Evolutionary conservation across 2,888 invertebrate species (phyloP).

Genomic region (Cheiracanthium punctorium): DNA sequence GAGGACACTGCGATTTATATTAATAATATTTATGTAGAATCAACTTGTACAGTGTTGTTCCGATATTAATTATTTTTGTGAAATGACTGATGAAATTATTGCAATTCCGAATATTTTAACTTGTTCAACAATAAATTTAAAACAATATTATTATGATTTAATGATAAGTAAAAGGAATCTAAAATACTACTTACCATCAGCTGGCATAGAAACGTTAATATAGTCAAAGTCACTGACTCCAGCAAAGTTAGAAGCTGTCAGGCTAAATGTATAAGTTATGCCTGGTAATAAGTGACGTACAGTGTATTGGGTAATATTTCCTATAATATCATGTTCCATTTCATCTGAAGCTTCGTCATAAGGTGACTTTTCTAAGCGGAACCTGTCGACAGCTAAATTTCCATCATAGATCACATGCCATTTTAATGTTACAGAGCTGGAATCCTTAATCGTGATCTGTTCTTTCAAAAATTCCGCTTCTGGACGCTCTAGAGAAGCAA

Average conservation of each 20-base stretch:
- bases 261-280: constrained; percentile 70
- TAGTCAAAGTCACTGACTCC: constrained; percentile 70
- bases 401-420: constrained; percentile 71
- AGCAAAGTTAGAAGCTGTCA: constrained; percentile 72
- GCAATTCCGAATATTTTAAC: too few relatives aligned
- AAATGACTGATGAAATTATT: too few relatives aligned
- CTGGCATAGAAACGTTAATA: constrained; percentile 71
- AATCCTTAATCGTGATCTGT: constrained; percentile 58
- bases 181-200: constrained; percentile 70
- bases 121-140: too few relatives aligned
- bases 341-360: constrained; percentile 58
- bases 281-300: constrained; percentile 70
- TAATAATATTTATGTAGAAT: too few relatives aligned
- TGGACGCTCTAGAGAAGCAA: constrained; percentile 65
- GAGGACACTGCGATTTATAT: too few relatives aligned
- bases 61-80: too few relatives aligned
- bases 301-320: constrained; percentile 64
- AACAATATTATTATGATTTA: too few relatives aligned
- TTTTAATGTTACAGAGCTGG: constrained; percentile 63
- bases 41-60: too few relatives aligned
- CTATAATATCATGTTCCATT: constrained; percentile 55
- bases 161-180: too few relatives aligned
- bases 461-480: constrained; percentile 66
- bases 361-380: constrained; percentile 56
- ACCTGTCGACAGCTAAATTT: constrained; percentile 67